A percentile compares a stretch with the other conserved stretches of the same genome.
phyloP scores from a whole-genome alignment of 2,797 vertebrate genomes.

The Nasua narica region DNA sequence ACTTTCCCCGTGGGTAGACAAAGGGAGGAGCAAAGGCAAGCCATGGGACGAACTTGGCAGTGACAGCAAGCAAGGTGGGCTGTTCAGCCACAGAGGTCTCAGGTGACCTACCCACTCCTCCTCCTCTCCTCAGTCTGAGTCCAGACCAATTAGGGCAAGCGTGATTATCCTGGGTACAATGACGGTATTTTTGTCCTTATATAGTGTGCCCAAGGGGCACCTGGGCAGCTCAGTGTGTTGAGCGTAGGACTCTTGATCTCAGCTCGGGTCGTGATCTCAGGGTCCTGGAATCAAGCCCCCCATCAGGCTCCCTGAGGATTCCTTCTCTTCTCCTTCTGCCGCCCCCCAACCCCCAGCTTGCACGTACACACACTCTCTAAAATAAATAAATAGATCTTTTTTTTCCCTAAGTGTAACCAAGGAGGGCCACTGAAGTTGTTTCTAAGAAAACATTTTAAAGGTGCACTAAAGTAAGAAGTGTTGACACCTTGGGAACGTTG shows the following conservation, averaged over 20 bases:
- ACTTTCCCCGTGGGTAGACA: neutral
- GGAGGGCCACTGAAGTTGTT: neutral
- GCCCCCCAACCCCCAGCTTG: neutral
- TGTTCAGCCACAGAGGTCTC: neutral
- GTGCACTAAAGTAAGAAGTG: neutral
- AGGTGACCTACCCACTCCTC: neutral
- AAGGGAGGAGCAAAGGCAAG: neutral
- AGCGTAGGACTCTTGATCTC: neutral
- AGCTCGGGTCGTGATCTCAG: neutral
- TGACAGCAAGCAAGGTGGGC: neutral
- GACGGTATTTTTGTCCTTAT: conserved; percentile 41
- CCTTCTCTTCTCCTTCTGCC: neutral
- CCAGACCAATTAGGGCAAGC: neutral
- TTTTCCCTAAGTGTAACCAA: neutral
- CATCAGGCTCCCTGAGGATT: neutral
- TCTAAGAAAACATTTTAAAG: neutral
- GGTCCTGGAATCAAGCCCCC: neutral
- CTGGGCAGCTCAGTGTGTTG: neutral
- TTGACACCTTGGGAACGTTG: conserved; percentile 10
- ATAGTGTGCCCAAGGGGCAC: neutral
- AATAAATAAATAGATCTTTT: neutral
- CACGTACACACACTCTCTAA: neutral
- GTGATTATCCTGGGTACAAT: neutral
- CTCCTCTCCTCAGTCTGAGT: neutral
- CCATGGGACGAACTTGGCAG: neutral